phyloP scores from a whole-genome alignment of 2,888 invertebrate genomes.

The Drosophila quinaria region DNA sequence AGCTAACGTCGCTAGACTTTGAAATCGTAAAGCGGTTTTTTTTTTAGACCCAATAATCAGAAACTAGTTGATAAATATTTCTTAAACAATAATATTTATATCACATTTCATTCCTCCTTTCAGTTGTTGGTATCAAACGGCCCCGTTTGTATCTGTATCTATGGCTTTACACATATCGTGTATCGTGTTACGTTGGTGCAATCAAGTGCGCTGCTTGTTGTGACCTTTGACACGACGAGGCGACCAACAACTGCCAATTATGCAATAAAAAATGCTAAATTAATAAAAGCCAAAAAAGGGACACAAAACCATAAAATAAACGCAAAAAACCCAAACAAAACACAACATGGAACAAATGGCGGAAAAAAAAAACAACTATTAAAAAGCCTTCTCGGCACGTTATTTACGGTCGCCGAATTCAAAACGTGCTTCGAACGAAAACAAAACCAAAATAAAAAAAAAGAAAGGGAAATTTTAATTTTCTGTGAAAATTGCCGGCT shows the following conservation, averaged over 20 bases:
- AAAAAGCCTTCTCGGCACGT: constrained; percentile 52
- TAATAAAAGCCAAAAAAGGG: constrained; percentile 52
- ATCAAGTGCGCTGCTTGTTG: constrained; percentile 41
- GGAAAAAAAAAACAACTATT: constrained; percentile 39
- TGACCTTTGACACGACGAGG: constrained; percentile 52
- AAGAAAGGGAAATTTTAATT: constrained; percentile 61
- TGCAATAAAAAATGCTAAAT: constrained; percentile 66
- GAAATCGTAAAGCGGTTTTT: too few species aligned
- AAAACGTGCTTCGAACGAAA: constrained; percentile 48
- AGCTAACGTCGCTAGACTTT: too few species aligned
- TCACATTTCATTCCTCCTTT: not conserved
- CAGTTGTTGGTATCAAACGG: not conserved
- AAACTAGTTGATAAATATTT: too few species aligned
- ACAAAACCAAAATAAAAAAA: constrained; percentile 4
- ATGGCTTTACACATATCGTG: constrained; percentile 15
- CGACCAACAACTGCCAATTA: constrained; percentile 63
- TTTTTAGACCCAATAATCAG: too few species aligned
- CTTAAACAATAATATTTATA: too few species aligned
- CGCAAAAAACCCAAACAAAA: constrained; percentile 11
- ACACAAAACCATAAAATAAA: constrained; percentile 13
- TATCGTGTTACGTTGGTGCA: constrained; percentile 29
- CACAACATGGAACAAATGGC: constrained; percentile 14
- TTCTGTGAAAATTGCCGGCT: constrained; percentile 69
- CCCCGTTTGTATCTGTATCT: constrained; percentile 7
- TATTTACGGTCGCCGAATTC: constrained; percentile 57